Evolutionary conservation across 2,113 vertebrate genomes (phyloP), one percentile per base, ranked within the genome.

Genomic region (Myrmecophaga tridactyla): DNA sequence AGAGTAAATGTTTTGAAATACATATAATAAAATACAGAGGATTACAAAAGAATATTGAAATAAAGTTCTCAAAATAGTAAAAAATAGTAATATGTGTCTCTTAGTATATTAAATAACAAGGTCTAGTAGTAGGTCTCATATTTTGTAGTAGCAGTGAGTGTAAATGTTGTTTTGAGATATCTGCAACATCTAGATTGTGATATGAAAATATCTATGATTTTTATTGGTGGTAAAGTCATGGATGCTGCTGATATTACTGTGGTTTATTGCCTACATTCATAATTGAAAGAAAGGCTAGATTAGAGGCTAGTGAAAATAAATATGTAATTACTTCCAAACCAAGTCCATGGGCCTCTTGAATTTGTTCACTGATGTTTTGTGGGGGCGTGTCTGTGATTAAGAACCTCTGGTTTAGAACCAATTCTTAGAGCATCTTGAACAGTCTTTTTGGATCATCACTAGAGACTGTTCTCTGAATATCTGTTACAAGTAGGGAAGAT

Each of bases 291-390:
- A 87, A 94, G 48, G 11, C 39, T 77, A 82, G 87, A 29, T 94
- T 91, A 92, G 39, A 94, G 43, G 6, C 87, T 72, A 87, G 7
- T 83, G n/a, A 72, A 87, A 70, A 77, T 89, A 80, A 94, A 78
- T 83, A 56, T 6, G 17, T 90, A 91, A 83, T 91, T 94, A 70
- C 60, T 83, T 87, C n/a, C 43, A 18, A 83, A 27, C 4, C 58
- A 80, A 39, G 63, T 83, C 70, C 36, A 73, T 94, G 12, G 17
- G 67, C 25, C 34, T 23, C n/a, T 31, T 90, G 41, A 82, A 70
- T 75, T 91, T 94, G 60, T 87, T 14, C 41, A 34, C 43, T 89
- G 62, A 62, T 53, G 56, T 48, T 43, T 83, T 83, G 10, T 70
- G 36, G 41, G 31, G 86, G 27, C 36, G 21, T 78, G 21, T 53